Conservation (phyloP, 1,140 invertebrate genomes). For the Aricia agestis region DNA sequence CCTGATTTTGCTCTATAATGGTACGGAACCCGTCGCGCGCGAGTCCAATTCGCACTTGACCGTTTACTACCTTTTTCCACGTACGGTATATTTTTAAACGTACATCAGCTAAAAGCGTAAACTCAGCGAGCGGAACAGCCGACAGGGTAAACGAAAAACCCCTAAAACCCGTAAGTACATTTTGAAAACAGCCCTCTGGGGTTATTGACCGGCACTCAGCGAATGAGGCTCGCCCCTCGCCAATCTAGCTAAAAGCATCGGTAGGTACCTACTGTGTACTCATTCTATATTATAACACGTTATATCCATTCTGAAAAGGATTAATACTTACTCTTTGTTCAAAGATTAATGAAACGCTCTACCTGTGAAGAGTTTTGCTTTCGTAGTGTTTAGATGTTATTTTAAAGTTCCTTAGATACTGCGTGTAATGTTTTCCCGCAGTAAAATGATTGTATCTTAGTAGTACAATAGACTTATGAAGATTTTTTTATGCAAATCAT, state of each 20-base stretch:
- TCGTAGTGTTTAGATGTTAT: too few relatives aligned
- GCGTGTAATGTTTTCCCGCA: too few relatives aligned
- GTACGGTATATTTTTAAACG: background rate
- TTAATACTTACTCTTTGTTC: slow-evolving; percentile 4
- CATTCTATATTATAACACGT: slow-evolving; percentile 9
- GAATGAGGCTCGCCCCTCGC: slow-evolving; percentile 38
- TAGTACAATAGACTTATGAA: too few relatives aligned
- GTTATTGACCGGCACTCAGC: slow-evolving; percentile 52
- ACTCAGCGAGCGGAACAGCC: slow-evolving; percentile 19
- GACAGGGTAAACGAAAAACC: slow-evolving; percentile 25
- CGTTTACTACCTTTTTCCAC: too few relatives aligned
- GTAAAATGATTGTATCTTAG: too few relatives aligned
- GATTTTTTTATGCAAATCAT: too few relatives aligned
- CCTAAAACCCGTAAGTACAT: slow-evolving; percentile 41
- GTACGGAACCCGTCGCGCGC: too few relatives aligned
- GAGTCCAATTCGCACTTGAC: too few relatives aligned
- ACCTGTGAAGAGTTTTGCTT: background rate
- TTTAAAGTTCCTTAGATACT: too few relatives aligned
- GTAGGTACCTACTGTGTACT: slow-evolving; percentile 20
- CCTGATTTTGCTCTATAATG: too few relatives aligned
- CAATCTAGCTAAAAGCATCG: slow-evolving; percentile 52
- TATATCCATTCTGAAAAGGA: slow-evolving; percentile 1
- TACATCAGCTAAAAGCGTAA: background rate
- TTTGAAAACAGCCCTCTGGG: slow-evolving; percentile 35
- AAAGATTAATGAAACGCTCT: background rate